phyloP scores from a whole-genome alignment of 2,888 invertebrate genomes.

The Caenorhabditis sp. region DNA sequence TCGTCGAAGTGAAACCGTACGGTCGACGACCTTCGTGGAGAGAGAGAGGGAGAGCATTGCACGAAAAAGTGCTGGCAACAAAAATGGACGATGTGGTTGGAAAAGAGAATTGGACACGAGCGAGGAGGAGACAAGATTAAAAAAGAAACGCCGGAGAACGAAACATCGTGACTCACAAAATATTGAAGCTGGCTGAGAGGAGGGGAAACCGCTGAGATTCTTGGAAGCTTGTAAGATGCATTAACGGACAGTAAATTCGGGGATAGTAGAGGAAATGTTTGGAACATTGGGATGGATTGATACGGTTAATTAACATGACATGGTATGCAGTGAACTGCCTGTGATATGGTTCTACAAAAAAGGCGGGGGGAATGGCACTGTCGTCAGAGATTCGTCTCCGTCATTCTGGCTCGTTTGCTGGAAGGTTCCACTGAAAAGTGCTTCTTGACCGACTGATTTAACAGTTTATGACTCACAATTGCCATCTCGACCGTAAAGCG shows the following conservation, averaged over 20 bases:
- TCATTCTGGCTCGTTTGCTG: constrained; percentile 34
- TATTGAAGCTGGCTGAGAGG: constrained; percentile 11
- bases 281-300: too few relatives aligned
- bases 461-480: constrained; percentile 17
- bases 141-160: constrained; percentile 8
- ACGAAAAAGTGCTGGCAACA: constrained; percentile 18
- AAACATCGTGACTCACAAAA: constrained; percentile 29
- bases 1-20: constrained; percentile 23
- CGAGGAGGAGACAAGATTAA: not conserved
- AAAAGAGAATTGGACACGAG: constrained; percentile 3
- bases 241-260: not conserved
- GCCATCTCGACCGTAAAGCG: constrained; percentile 11
- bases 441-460: not conserved
- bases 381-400: constrained; percentile 29
- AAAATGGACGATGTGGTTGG: constrained; percentile 23
- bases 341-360: not conserved
- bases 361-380: too few relatives aligned
- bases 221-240: constrained; percentile 27
- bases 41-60: constrained; percentile 1
- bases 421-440: constrained; percentile 31
- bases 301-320: constrained; percentile 36
- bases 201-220: constrained; percentile 29
- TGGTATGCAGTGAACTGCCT: constrained; percentile 14
- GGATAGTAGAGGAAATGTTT: too few relatives aligned
- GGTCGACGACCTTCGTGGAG: not conserved